A percentile compares a stretch with the other conserved stretches of the same genome.
phyloP scores from a whole-genome alignment of 2,113 vertebrate species.

The Vidua macroura region DNA sequence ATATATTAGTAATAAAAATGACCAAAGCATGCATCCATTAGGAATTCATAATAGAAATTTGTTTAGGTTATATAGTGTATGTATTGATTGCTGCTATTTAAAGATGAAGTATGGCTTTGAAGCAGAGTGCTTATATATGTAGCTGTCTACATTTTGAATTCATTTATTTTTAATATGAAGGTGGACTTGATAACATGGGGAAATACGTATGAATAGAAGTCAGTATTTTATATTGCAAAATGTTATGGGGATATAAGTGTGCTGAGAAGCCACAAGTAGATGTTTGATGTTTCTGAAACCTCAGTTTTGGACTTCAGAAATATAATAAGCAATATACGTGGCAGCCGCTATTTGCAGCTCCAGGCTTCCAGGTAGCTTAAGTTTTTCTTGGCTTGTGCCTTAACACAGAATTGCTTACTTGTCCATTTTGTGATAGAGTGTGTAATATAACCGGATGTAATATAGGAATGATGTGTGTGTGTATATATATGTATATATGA shows the following conservation, averaged over 20 bases:
- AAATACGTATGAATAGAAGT: background rate
- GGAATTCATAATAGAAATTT: constrained; percentile 62
- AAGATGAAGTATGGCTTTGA: constrained; percentile 49
- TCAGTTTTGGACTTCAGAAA: background rate
- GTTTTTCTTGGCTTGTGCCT: background rate
- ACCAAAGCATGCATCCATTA: constrained; percentile 52
- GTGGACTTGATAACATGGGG: constrained; percentile 11
- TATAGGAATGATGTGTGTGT: fast-evolving
- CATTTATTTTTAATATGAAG: constrained; percentile 51
- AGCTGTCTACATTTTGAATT: constrained; percentile 35
- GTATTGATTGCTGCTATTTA: constrained; percentile 57
- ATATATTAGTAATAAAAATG: constrained; percentile 66
- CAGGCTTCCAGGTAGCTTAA: background rate
- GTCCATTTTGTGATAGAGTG: background rate
- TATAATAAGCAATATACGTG: background rate
- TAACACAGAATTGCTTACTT: background rate
- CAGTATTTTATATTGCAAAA: background rate
- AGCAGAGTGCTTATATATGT: constrained; percentile 24
- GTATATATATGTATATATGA: background rate
- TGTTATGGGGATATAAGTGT: background rate
- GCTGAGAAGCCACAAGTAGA: background rate
- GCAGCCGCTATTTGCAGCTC: background rate
- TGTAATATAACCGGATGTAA: background rate
- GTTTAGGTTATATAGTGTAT: constrained; percentile 39
- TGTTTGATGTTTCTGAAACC: background rate